Base-by-base conservation (phyloP, 2,888 invertebrate genomes). In the Pristionchus entomophagus region DNA sequence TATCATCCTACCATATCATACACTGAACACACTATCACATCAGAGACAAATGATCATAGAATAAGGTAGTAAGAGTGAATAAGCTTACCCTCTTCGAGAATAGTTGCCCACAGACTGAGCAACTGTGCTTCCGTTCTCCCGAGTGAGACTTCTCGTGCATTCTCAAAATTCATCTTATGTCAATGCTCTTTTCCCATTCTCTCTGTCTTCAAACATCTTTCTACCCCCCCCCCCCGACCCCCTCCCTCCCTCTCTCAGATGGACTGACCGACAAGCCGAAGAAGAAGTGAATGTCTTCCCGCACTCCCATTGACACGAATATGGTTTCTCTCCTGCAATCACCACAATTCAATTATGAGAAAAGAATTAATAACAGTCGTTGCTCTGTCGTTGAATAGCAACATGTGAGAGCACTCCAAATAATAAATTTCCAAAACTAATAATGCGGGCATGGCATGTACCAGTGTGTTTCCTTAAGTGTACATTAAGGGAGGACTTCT, bases 301-400 rank as follows among this genome's bases (percentile, higher is more conserved):
- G 78, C 91, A 91, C 0, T 91, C 91, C 91, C 91, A 91, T 32
- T 88, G 88, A 85, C 91, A 91, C 6, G 69, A 29, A 84, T 88
- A 91, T 26, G 91, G 91, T 26, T 86, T 84, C 59, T 90, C 90
- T 35, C 91, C 91, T 90, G 32, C 65, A 65, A 65, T 4, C 35
- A 4, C 17, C 22, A 35, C 35, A 14, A 19, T 65, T 35, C 17
- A n/a, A n/a, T n/a, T n/a, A 14, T 14, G 29, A 29, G 59, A n/a
- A 32, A 14, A 12, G 10, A 17, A 62, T 62, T 26, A 29, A 26
- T 17, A 26, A 14, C 62, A 45, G n/a, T 14, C 45, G 45, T 45
- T 6, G 14, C 14, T 45, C 45, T 45, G 45, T n/a, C n/a, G n/a
- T n/a, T n/a, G n/a, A n/a, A n/a, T n/a, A n/a, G n/a, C n/a, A n/a